Evolutionary conservation across 2,797 vertebrate species (phyloP).

Genomic region (Cryptoblepharus egeriae): DNA sequence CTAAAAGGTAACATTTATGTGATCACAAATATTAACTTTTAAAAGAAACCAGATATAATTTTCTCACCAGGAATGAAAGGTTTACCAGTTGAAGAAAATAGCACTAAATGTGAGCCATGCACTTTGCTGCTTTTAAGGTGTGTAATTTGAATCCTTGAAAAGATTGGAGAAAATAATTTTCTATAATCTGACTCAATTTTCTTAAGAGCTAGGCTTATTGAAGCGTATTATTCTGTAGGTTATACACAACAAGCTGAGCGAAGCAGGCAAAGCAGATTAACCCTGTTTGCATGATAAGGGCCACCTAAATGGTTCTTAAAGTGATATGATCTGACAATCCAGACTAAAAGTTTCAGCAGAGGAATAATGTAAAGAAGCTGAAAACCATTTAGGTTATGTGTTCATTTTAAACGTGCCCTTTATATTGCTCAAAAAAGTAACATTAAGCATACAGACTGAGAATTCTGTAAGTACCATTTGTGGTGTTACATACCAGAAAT

Average conservation of each 20-base stretch:
- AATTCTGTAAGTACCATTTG: background rate
- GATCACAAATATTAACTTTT: conserved; percentile 20
- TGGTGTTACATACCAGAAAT: background rate
- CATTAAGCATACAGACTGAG: background rate
- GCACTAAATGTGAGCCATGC: background rate
- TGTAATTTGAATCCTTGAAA: conserved; percentile 44
- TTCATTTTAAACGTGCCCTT: background rate
- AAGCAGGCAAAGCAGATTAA: conserved; percentile 36
- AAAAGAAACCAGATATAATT: conserved; percentile 22
- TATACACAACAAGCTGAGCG: conserved; percentile 6
- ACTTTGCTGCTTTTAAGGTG: conserved; percentile 26
- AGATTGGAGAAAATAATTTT: conserved; percentile 37
- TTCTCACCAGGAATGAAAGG: conserved; percentile 20
- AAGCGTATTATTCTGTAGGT: conserved; percentile 39
- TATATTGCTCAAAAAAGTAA: background rate
- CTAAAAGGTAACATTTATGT: conserved; percentile 24
- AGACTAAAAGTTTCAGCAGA: conserved; percentile 34
- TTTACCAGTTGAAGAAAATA: conserved; percentile 1
- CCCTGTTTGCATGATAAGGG: conserved; percentile 41
- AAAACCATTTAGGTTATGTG: background rate
- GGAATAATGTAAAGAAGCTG: conserved; percentile 7
- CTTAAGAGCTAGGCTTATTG: conserved; percentile 42
- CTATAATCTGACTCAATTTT: conserved; percentile 52
- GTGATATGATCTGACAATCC: conserved; percentile 47
- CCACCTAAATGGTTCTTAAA: conserved; percentile 20